phyloP scores from a whole-genome alignment of 1,140 invertebrate species.

The Notospermus geniculatus region DNA sequence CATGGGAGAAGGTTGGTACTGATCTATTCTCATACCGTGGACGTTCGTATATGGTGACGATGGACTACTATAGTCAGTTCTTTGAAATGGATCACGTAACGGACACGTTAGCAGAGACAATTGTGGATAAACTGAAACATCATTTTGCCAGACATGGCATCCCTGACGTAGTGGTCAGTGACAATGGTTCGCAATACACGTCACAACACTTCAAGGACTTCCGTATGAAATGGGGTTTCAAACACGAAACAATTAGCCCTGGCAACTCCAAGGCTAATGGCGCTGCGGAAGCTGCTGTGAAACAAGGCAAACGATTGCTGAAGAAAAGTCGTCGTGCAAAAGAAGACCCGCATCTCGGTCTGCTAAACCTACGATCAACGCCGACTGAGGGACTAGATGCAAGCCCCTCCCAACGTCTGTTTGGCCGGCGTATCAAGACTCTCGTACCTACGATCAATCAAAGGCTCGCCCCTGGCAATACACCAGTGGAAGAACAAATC shows the following conservation, averaged over 20 bases:
- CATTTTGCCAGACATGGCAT: constrained; percentile 9
- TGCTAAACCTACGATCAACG: too few relatives aligned
- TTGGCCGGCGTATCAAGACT: too few relatives aligned
- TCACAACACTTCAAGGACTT: constrained; percentile 11
- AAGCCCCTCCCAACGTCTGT: too few relatives aligned
- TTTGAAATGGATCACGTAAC: neutral
- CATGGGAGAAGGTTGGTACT: constrained; percentile 11
- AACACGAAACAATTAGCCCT: constrained; percentile 21
- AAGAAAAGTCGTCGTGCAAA: too few relatives aligned
- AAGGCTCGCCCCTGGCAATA: too few relatives aligned
- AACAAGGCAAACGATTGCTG: constrained; percentile 18
- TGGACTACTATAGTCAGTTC: constrained; percentile 12
- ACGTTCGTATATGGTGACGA: neutral
- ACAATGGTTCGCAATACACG: constrained; percentile 17
- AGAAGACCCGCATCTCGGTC: too few relatives aligned
- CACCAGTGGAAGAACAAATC: too few relatives aligned
- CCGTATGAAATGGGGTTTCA: constrained; percentile 1
- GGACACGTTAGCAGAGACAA: neutral
- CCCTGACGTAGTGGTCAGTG: constrained; percentile 5
- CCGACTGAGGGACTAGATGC: too few relatives aligned
- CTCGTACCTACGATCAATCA: too few relatives aligned
- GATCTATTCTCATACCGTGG: constrained; percentile 13
- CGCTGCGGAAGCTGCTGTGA: constrained; percentile 20
- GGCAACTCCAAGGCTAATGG: constrained; percentile 21
- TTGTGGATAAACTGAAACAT: neutral